Conservation (phyloP, 2,888 invertebrate species). For the Ophion slaviceki region DNA sequence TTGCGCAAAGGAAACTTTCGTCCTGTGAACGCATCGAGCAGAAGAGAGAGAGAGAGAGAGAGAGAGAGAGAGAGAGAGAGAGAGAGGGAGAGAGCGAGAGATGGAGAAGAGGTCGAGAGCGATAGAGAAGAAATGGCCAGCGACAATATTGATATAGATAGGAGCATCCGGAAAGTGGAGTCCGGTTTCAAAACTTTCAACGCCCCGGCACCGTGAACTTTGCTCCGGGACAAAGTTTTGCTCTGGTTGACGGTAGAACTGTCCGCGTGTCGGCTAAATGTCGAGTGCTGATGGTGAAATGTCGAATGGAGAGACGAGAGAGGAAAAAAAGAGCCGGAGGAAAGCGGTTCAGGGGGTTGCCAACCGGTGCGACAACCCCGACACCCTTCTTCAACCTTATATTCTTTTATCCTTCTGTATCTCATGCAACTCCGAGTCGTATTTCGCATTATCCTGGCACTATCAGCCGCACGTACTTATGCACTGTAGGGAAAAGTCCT, state of each 20-base stretch:
- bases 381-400: slow-evolving; percentile 34
- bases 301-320: slow-evolving; percentile 39
- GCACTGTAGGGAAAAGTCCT: background rate
- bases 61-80: too few relatives aligned
- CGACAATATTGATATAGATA: background rate
- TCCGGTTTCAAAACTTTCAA: slow-evolving; percentile 39
- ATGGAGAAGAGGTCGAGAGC: background rate
- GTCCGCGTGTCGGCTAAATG: slow-evolving; percentile 48
- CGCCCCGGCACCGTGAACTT: slow-evolving; percentile 26
- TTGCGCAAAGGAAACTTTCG: slow-evolving; percentile 17
- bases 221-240: slow-evolving; percentile 39
- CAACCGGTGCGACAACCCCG: slow-evolving; percentile 47
- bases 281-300: slow-evolving; percentile 43
- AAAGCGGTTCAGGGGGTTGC: slow-evolving; percentile 8
- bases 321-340: background rate
- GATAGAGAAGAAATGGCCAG: background rate
- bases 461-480: slow-evolving; percentile 58
- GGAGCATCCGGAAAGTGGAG: slow-evolving; percentile 6
- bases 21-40: background rate
- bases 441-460: slow-evolving; percentile 38
- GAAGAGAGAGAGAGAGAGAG: too few relatives aligned
- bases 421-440: slow-evolving; percentile 15
- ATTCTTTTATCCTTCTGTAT: slow-evolving; percentile 17
- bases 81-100: background rate
- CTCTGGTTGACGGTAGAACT: slow-evolving; percentile 20